phyloP scores from a whole-genome alignment of 2,113 vertebrate genomes.

The Choloepus hoffmanni region DNA sequence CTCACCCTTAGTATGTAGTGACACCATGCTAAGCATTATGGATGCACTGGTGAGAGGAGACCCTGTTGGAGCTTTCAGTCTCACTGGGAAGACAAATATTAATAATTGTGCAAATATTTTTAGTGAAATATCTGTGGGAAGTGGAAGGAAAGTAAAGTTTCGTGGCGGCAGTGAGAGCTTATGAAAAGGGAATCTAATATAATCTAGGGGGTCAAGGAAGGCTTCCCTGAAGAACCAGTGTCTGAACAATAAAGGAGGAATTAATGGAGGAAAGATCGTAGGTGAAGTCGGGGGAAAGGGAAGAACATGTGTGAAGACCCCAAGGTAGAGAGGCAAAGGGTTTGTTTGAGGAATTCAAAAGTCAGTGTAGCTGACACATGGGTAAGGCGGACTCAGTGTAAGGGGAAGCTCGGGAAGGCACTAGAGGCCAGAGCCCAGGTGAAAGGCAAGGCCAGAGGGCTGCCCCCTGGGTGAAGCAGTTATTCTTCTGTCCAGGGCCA shows the following conservation, averaged over 20 bases:
- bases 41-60: neutral
- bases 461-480: neutral
- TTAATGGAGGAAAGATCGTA: neutral
- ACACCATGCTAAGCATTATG: neutral
- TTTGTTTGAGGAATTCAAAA: too few species aligned
- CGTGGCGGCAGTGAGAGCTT: neutral
- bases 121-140: neutral
- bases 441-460: neutral
- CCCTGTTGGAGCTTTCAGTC: neutral
- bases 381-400: too few species aligned
- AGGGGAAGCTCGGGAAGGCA: too few species aligned
- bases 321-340: too few species aligned
- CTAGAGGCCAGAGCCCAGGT: too few species aligned
- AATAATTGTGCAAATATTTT: neutral
- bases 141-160: too few species aligned
- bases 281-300: too few species aligned
- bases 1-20: neutral
- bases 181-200: neutral
- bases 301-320: too few species aligned
- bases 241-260: neutral
- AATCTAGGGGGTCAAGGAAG: too few species aligned
- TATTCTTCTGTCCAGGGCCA: neutral
- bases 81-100: neutral
- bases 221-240: neutral
- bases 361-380: too few species aligned